Evolutionary conservation across 2,888 invertebrate species (phyloP), one percentile per base, ranked within the genome.

Genomic region (Drosophila antonietae): DNA sequence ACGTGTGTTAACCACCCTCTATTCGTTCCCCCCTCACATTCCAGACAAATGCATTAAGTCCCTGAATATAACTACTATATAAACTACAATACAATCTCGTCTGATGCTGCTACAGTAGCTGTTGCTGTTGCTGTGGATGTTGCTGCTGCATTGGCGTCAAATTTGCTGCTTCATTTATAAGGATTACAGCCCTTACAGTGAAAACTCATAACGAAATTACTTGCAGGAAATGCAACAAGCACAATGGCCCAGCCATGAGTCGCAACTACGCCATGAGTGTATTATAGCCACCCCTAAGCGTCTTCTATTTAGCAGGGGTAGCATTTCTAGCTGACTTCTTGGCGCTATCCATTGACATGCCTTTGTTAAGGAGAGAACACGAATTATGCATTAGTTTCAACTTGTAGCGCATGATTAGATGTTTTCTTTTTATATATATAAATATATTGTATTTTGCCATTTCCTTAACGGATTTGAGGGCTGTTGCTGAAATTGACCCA

Each of bases 111-210:
- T 28, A 28, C 28, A 28, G 66, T 59, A 71, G 76, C 85, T 60
- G 59, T n/a, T 66, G n/a, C n/a, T 41, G 41, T 3, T 39, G n/a
- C 39, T 64, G 60, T n/a, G 41, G 57, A 57, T 56, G 20, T 4
- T 62, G 37, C 28, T 67, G 67, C 61, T 82, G 86, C 83, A 83
- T 62, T 83, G 84, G 72, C 83, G 66, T 81, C 77, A 76, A 89
- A 90, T 90, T 87, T 87, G 90, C 86, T 89, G 90, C 89, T 90
- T 87, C 86, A 87, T 90, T 89, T 87, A 87, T 87, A 87, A 90
- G 89, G 90, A 89, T 87, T 87, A 87, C 66, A 18, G 58, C 43
- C 75, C 65, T 55, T 49, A 75, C 81, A 85, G 83, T 63, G 61
- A 72, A 83, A 90, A 90, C 88, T 90, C 86, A 87, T 87, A 87